Evolutionary conservation across 2,888 invertebrate genomes (phyloP).

Genomic region (Gymnosoma rotundatum): DNA sequence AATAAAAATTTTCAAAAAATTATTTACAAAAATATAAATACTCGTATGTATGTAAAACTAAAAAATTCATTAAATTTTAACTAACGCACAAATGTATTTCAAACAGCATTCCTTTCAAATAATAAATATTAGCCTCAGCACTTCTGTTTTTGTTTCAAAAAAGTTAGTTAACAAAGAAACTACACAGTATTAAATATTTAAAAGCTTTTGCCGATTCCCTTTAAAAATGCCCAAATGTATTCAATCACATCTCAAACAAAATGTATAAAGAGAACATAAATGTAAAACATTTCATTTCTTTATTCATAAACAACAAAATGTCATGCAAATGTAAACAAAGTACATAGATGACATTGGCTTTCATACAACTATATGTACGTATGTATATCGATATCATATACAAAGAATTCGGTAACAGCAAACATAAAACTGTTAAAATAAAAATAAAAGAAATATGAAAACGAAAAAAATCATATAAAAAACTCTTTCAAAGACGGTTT

Average conservation of each 20-base stretch:
- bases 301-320: constrained; percentile 41
- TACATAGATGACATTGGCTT: constrained; percentile 63
- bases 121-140: too few relatives aligned
- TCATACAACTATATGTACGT: background rate
- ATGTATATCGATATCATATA: background rate
- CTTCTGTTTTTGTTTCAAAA: too few relatives aligned
- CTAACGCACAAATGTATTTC: too few relatives aligned
- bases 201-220: background rate
- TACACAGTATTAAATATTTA: background rate
- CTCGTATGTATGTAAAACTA: too few relatives aligned
- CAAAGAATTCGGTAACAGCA: background rate
- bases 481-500: constrained; percentile 7
- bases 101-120: too few relatives aligned
- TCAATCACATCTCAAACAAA: background rate
- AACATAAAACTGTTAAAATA: background rate
- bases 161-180: constrained; percentile 1
- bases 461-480: too few relatives aligned
- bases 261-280: constrained; percentile 2
- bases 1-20: too few relatives aligned
- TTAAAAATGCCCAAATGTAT: background rate
- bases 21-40: too few relatives aligned
- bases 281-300: constrained; percentile 18
- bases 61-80: too few relatives aligned
- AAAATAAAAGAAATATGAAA: background rate
- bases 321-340: constrained; percentile 16